Evolutionary conservation across 2,113 vertebrate species (phyloP), one percentile per base, ranked within the genome.

Genomic region (Gallinago paraguaiae): DNA sequence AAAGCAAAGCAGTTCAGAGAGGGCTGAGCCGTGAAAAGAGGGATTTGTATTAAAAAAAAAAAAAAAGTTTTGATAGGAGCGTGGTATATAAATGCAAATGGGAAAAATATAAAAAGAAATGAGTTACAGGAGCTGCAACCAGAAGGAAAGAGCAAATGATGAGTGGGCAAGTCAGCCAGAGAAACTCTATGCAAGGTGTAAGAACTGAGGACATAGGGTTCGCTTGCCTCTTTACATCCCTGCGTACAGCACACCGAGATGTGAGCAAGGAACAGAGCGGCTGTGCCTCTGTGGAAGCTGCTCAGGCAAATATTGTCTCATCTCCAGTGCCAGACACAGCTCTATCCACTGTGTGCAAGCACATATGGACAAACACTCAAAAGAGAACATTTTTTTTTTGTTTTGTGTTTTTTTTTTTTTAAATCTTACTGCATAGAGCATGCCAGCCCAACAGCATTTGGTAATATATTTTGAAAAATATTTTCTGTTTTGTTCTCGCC

Each of bases 381-480:
- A 78, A 78, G 56, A 85, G 71, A 78, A 39, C 33, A 33, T 18
- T 79, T 82, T 53, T 39, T 39, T 39, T 39, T 39, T 39, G 39
- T 39, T 39, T 39, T 39, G 39, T 39, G 39, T 39, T 11, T 39
- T 11, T 39, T 79, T 79, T 10, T 41, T 83, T 8, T 31, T 11
- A 31, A 25, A 46, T 33, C 43, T 68, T 63, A 6, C 45, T 37
- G 60, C 80, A 25, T 9, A 51, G 68, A 75, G 27, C 56, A 39
- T 25, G 81, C 69, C 92, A 94, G 72, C 27, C 56, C 80, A 84
- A 15, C 33, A 81, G 56, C 64, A 53, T 63, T 79, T 91, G 48
- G 68, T 84, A 95, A 75, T 59, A 68, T 4, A 84, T 78, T 92
- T 71, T 78, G 89, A 82, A 93, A 95, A 95, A 93, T 85, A 92